Base-by-base conservation (phyloP, 2,113 vertebrate species). In the Arvicanthis niloticus region DNA sequence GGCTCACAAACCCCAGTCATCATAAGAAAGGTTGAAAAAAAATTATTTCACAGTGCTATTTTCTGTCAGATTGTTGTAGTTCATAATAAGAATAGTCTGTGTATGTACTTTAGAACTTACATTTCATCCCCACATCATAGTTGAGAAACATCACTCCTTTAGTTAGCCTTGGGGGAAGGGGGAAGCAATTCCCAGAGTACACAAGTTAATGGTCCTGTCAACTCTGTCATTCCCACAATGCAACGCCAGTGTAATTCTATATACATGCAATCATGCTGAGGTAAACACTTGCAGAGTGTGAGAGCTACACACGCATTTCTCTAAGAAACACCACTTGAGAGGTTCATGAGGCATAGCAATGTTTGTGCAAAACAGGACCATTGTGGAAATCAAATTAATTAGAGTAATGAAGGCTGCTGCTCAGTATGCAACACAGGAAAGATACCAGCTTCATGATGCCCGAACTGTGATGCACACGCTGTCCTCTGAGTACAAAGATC, bases 331-430 rank as follows among this genome's bases (percentile, higher is more conserved):
- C 78, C 84, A 70, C 67, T 53, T 87, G 82, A 48, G 72, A 94
- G 45, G 22, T 89, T 94, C 92, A 93, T 93, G 92, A 97, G 67
- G 73, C 87, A 81, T 84, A 56, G 80, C 13, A 24, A 89, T 86
- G 72, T 93, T 78, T 94, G 95, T 58, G 51, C 87, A n/a, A 92
- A 95, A 92, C 15, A 84, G 53, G 60, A 77, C n/a, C 82, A 68
- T 60, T 26, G 78, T 84, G 60, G 85, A 51, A 85, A 80, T 42
- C 89, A 67, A 78, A 93, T 78, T 88, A 92, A 92, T 96, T 80
- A 60, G 85, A 88, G 24, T 78, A 56, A n/a, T 48, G 24, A 72
- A 78, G 91, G 76, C 76, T 68, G 48, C 17, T 93, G 78, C n/a
- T 94, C 48, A 72, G 82, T 31, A 70, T 40, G 45, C 68, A 87